Evolutionary conservation across 2,797 vertebrate species (phyloP).

Genomic region (Orestias chungarensis): DNA sequence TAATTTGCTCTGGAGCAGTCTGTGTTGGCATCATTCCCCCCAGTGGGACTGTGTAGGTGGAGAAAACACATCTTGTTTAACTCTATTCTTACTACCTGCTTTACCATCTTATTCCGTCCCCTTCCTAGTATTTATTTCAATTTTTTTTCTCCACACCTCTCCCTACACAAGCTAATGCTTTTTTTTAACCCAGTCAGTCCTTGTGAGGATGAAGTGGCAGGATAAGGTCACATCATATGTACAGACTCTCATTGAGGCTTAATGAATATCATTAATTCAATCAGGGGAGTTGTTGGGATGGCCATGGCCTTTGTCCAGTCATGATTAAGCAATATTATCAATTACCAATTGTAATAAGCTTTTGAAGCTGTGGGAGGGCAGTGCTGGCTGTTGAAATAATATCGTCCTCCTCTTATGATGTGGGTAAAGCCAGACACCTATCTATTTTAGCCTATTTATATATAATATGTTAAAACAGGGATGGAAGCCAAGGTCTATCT

Average conservation of each 20-base stretch:
- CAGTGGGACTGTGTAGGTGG: slow-evolving; percentile 46
- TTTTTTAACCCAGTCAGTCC: slow-evolving; percentile 66
- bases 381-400: slow-evolving; percentile 59
- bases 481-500: slow-evolving; percentile 8
- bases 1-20: slow-evolving; percentile 66
- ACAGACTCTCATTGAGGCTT: slow-evolving; percentile 70
- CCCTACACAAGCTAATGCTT: slow-evolving; percentile 10
- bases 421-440: slow-evolving; percentile 47
- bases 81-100: slow-evolving; percentile 17
- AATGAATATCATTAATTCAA: slow-evolving; percentile 83
- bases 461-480: slow-evolving; percentile 16
- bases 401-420: slow-evolving; percentile 61
- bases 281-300: slow-evolving; percentile 71
- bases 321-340: slow-evolving; percentile 79
- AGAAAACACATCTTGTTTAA: slow-evolving; percentile 48
- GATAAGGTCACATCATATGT: slow-evolving; percentile 76
- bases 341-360: slow-evolving; percentile 80
- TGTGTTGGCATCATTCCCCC: slow-evolving; percentile 46
- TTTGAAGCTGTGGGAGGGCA: slow-evolving; percentile 61
- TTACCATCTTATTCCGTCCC: slow-evolving; percentile 40
- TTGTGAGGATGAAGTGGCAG: slow-evolving; percentile 67
- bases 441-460: slow-evolving; percentile 46
- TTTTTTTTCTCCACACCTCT: slow-evolving; percentile 25
- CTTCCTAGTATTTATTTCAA: slow-evolving; percentile 21
- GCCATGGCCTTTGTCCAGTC: slow-evolving; percentile 76